Percentiles rank a stretch among this genome's conserved stretches.
These are phyloP conservation scores for Dasyprocta punctata DNA, from an alignment of 2,113 vertebrate genomes.

Conservation along the genomic window DNA sequence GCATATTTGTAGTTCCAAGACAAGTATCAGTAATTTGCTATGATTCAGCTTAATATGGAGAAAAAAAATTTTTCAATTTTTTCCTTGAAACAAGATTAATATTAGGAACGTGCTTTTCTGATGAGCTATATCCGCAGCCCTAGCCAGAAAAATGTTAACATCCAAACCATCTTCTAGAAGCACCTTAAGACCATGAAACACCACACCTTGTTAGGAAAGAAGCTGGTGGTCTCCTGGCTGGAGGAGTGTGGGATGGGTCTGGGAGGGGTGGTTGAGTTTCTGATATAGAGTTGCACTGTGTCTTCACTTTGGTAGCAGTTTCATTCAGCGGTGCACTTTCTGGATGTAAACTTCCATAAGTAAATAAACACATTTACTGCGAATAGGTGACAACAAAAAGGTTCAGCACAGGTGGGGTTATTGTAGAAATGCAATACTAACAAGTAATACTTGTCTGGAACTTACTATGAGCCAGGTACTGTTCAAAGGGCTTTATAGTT, in stretches of 20 bases:
- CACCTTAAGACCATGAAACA: background rate
- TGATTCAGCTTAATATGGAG: background rate
- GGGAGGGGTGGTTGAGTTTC: background rate
- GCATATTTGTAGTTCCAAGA: background rate
- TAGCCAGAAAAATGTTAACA: background rate
- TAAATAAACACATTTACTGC: background rate
- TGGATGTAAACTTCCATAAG: background rate
- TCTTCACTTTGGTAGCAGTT: background rate
- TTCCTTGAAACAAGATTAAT: background rate
- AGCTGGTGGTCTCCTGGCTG: background rate
- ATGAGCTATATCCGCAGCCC: background rate
- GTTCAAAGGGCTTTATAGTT: background rate
- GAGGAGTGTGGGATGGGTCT: background rate
- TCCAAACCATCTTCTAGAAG: background rate
- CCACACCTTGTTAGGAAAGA: background rate
- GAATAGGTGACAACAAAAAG: background rate
- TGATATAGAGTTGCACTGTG: background rate
- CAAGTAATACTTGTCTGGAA: background rate
- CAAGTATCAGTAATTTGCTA: background rate
- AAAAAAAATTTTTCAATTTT: background rate
- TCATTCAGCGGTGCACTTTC: background rate
- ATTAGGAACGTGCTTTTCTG: background rate
- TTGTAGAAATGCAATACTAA: background rate
- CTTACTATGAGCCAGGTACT: background rate
- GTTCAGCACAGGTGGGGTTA: background rate